phyloP scores from a whole-genome alignment of 37 sponge, comb jelly and placozoan genomes.

The Bolinopsis microptera region DNA sequence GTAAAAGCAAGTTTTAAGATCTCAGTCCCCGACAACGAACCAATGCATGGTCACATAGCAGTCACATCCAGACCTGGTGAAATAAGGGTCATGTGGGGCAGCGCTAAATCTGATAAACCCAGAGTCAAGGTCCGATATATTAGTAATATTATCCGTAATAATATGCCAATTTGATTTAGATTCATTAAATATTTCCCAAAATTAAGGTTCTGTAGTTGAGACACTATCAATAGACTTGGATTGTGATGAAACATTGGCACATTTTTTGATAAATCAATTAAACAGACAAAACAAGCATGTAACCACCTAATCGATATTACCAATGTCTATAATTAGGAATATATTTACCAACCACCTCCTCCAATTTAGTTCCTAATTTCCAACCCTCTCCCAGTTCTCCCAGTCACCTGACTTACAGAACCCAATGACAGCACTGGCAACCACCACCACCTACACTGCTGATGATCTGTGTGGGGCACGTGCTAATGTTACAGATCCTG shows the following conservation, averaged over 20 bases:
- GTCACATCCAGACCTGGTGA: constrained; percentile 37
- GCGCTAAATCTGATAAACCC: constrained; percentile 46
- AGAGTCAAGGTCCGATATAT: constrained; percentile 47
- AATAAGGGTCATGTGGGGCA: constrained; percentile 58
- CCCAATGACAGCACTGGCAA: constrained; percentile 24
- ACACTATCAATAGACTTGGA: not conserved
- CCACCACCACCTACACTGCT: constrained; percentile 72
- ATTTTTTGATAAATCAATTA: no score
- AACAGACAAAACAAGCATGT: no score
- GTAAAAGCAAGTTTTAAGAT: constrained; percentile 26
- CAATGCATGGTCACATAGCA: constrained; percentile 63
- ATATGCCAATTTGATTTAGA: not conserved
- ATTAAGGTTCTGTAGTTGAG: not conserved
- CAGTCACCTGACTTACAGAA: not conserved
- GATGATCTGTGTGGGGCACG: constrained; percentile 79
- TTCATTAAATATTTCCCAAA: not conserved
- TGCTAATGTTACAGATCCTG: constrained; percentile 69
- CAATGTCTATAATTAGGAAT: no score
- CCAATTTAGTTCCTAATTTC: no score
- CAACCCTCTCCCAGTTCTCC: constrained; percentile 1
- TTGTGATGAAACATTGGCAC: no score
- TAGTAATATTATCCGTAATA: not conserved
- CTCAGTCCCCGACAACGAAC: constrained; percentile 35
- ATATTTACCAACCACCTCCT: no score
- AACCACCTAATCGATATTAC: no score